phyloP scores from a whole-genome alignment of 2,888 invertebrate genomes.

The Patella caerulea region DNA sequence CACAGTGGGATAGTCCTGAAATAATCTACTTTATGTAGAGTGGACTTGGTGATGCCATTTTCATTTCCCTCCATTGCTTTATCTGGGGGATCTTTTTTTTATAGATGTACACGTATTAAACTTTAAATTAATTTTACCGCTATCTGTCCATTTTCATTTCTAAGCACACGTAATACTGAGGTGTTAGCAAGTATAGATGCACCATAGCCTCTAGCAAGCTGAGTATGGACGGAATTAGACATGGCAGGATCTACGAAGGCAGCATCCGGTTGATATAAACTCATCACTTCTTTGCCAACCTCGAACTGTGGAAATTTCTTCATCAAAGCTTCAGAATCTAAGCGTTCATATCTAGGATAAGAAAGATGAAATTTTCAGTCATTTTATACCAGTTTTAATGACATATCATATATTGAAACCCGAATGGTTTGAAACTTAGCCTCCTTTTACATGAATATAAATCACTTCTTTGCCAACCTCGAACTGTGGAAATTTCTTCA shows the following conservation, averaged over 20 bases:
- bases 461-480: no score
- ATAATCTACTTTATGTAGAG: no score
- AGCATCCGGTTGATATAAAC: slow-evolving; percentile 63
- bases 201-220: slow-evolving; percentile 64
- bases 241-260: slow-evolving; percentile 68
- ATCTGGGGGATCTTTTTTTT: no score
- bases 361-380: background rate
- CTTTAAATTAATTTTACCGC: slow-evolving; percentile 33
- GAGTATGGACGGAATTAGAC: slow-evolving; percentile 65
- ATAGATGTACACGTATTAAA: no score
- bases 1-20: no score
- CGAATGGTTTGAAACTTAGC: no score
- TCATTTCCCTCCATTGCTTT: no score
- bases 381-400: no score
- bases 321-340: slow-evolving; percentile 45
- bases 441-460: no score
- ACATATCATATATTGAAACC: no score
- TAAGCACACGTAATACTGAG: slow-evolving; percentile 53
- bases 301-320: slow-evolving; percentile 59
- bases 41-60: no score
- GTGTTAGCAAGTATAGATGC: slow-evolving; percentile 63
- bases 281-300: slow-evolving; percentile 48
- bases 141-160: slow-evolving; percentile 43
- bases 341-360: slow-evolving; percentile 47
- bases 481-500: no score